Percentiles rank a stretch among this genome's conserved stretches.
Conservation (phyloP, 2,113 vertebrate genomes). For the Psittacula cyanocephala region DNA sequence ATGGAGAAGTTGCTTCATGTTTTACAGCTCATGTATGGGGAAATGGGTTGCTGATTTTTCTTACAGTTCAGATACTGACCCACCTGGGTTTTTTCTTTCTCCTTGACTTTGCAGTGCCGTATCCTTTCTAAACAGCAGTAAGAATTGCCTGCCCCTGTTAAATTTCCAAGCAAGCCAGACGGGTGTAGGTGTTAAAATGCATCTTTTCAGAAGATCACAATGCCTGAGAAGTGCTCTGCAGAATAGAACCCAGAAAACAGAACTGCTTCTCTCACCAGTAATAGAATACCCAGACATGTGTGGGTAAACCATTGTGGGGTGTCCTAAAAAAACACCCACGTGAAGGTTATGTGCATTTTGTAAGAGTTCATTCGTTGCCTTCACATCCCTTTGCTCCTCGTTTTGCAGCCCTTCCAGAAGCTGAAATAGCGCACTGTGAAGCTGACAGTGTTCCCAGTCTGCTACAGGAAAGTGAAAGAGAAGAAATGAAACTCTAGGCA, state of each 20-base stretch:
- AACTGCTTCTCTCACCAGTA: neutral
- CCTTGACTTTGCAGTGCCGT: neutral
- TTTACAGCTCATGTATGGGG: neutral
- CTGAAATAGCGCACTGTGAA: neutral
- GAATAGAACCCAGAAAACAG: neutral
- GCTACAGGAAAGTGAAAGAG: neutral
- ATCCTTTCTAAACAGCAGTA: neutral
- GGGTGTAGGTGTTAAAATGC: neutral
- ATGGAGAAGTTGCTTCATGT: neutral
- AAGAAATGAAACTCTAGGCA: neutral
- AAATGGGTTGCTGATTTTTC: neutral
- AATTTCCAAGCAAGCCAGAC: neutral
- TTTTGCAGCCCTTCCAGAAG: neutral
- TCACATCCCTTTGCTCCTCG: rapidly evolving
- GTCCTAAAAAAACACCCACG: neutral
- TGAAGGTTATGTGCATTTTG: neutral
- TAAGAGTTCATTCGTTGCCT: neutral
- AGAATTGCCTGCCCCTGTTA: neutral
- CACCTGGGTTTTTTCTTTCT: neutral
- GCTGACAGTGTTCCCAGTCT: neutral
- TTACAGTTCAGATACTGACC: neutral
- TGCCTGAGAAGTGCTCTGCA: neutral
- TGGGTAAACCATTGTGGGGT: neutral
- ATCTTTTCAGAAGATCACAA: neutral
- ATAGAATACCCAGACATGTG: neutral